These are phyloP conservation scores for Zapus hudsonius DNA, from an alignment of 2,113 vertebrate genomes.

Conservation along the genomic window DNA sequence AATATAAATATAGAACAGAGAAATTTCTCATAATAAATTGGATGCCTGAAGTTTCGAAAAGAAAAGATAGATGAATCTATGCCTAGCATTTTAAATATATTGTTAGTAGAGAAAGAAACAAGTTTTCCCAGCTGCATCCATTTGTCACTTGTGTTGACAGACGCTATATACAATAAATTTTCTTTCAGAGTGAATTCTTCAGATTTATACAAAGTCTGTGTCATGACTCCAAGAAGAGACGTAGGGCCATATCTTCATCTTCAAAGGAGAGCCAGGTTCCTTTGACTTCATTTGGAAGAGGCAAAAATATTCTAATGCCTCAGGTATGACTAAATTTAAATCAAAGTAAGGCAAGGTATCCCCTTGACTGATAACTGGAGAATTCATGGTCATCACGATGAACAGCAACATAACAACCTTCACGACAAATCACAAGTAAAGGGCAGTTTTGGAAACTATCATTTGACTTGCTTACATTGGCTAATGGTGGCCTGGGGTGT, in stretches of 20 bases:
- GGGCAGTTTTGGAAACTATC: background rate
- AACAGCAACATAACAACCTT: background rate
- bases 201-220: constrained; percentile 59
- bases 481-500: background rate
- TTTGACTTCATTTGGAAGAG: constrained; percentile 34
- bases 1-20: constrained; percentile 63
- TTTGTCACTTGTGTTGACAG: constrained; percentile 80
- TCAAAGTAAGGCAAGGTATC: background rate
- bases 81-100: constrained; percentile 50
- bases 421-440: background rate
- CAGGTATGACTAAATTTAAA: background rate
- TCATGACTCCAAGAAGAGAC: constrained; percentile 62
- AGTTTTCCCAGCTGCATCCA: constrained; percentile 72
- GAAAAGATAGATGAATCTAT: constrained; percentile 75
- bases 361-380: background rate
- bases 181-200: constrained; percentile 58
- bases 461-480: background rate
- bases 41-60: constrained; percentile 64
- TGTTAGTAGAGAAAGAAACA: constrained; percentile 67
- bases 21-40: constrained; percentile 80
- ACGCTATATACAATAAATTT: constrained; percentile 79
- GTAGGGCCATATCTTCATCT: constrained; percentile 56
- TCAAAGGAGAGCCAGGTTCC: constrained; percentile 24
- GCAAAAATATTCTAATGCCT: background rate
- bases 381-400: background rate